Evolutionary conservation across 2,113 vertebrate species (phyloP).

Genomic region (Fukomys damarensis): DNA sequence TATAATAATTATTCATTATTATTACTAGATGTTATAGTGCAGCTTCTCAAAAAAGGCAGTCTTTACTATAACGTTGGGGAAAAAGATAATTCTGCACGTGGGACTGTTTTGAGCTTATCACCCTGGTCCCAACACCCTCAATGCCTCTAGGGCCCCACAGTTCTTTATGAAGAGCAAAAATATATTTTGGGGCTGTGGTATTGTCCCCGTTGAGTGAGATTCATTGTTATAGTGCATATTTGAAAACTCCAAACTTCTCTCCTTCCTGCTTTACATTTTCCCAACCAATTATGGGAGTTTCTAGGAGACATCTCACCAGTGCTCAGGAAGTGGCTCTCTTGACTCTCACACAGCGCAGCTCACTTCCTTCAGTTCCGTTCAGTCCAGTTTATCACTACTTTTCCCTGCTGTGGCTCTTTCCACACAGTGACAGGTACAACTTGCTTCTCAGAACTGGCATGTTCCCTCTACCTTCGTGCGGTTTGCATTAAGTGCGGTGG

Average conservation of each 20-base stretch:
- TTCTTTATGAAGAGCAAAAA: slow-evolving; percentile 3
- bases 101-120: neutral
- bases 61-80: neutral
- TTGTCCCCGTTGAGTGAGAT: neutral
- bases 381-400: neutral
- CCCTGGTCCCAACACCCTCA: neutral
- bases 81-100: neutral
- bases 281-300: neutral
- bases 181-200: neutral
- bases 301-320: neutral
- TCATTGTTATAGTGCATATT: neutral
- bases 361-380: neutral
- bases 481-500: neutral
- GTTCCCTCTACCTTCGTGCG: neutral
- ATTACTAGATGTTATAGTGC: neutral
- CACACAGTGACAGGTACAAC: neutral
- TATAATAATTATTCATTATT: neutral
- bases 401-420: neutral
- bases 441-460: neutral
- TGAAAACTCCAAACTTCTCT: neutral
- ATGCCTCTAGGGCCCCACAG: neutral
- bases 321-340: neutral
- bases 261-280: neutral
- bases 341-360: neutral
- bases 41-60: neutral